Conservation (phyloP, 2,888 invertebrate species). For the Melieria crassipennis region DNA sequence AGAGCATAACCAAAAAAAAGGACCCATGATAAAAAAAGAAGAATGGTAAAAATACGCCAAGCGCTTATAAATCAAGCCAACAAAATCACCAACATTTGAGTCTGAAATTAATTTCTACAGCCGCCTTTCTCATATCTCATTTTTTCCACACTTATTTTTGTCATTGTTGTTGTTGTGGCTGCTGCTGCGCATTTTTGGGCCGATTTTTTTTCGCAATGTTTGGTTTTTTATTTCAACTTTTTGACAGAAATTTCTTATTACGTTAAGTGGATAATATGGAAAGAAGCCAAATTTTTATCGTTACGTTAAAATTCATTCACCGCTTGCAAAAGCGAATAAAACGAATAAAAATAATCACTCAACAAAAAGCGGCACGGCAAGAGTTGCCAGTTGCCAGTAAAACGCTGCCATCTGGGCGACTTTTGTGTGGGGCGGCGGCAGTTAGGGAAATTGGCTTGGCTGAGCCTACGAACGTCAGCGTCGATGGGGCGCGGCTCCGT, state of each 20-base stretch:
- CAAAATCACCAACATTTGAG: constrained; percentile 42
- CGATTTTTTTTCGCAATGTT: constrained; percentile 2
- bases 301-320: constrained; percentile 45
- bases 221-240: background rate
- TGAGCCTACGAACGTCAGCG: no score
- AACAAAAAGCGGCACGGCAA: background rate
- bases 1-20: constrained; percentile 14
- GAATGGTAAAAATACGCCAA: constrained; percentile 40
- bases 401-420: no score
- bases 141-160: no score
- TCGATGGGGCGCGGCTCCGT: no score
- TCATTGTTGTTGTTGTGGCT: constrained; percentile 20
- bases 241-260: constrained; percentile 53
- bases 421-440: no score
- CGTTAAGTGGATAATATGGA: constrained; percentile 57
- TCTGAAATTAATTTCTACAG: constrained; percentile 45
- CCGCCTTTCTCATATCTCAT: constrained; percentile 22
- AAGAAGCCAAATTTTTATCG: constrained; percentile 56
- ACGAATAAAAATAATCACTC: constrained; percentile 22
- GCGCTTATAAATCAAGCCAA: constrained; percentile 26
- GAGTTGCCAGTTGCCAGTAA: no score
- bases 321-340: background rate
- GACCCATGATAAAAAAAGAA: constrained; percentile 26
- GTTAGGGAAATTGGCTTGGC: no score
- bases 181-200: no score